Percentiles rank a stretch among this genome's conserved stretches.
phyloP scores from a whole-genome alignment of 2,888 invertebrate genomes.

The Clepsis dumicolana region DNA sequence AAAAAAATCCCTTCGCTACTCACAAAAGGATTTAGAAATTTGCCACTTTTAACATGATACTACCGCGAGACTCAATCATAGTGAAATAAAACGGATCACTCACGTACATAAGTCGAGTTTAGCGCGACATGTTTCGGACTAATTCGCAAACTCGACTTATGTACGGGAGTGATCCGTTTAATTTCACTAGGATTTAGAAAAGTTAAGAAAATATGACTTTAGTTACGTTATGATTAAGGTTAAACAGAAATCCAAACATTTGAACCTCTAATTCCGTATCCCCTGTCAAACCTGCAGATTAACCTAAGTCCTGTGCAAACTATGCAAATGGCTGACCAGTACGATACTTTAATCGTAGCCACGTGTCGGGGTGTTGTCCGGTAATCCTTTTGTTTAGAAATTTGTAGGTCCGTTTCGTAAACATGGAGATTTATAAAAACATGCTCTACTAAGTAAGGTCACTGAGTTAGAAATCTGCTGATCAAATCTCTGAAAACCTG shows the following conservation, averaged over 20 bases:
- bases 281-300: conserved; percentile 24
- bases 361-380: conserved; percentile 44
- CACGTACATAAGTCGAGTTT: too few relatives aligned
- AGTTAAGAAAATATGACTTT: too few relatives aligned
- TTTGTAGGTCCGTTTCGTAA: not conserved
- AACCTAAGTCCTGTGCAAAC: conserved; percentile 49
- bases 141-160: too few relatives aligned
- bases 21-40: too few relatives aligned
- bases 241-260: not conserved
- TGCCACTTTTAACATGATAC: too few relatives aligned
- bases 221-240: too few relatives aligned
- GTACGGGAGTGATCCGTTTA: too few relatives aligned
- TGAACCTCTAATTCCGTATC: conserved; percentile 6
- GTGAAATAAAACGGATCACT: too few relatives aligned
- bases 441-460: not conserved
- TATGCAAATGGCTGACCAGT: conserved; percentile 62
- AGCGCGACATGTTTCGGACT: too few relatives aligned
- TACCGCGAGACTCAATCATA: too few relatives aligned
- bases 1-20: not conserved
- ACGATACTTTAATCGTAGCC: conserved; percentile 70
- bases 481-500: too few relatives aligned
- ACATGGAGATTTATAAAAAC: not conserved
- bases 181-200: too few relatives aligned
- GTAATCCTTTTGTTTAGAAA: conserved; percentile 30
- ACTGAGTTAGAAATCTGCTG: not conserved